Evolutionary conservation across 2,888 invertebrate genomes (phyloP).

Genomic region (Oscheius sp.): DNA sequence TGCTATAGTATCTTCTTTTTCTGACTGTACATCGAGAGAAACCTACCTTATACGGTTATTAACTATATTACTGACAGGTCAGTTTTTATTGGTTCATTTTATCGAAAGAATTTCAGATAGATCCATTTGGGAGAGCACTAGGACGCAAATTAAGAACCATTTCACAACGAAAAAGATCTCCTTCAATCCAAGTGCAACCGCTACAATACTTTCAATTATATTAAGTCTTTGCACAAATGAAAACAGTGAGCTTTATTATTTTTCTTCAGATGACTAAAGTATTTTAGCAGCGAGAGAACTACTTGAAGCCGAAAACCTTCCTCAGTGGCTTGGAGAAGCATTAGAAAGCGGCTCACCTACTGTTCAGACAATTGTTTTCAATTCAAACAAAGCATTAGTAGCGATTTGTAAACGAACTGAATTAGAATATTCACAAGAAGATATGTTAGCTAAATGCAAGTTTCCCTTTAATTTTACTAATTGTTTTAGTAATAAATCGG

Average conservation of each 20-base stretch:
- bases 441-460: background rate
- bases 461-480: too few relatives aligned
- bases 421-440: background rate
- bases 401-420: background rate
- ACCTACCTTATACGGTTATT: background rate
- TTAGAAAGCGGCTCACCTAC: background rate
- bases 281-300: background rate
- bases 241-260: background rate
- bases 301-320: background rate
- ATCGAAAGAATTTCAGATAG: background rate
- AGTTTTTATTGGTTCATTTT: background rate
- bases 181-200: background rate
- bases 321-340: slow-evolving; percentile 3
- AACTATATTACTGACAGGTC: background rate
- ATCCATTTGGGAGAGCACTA: background rate
- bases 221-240: background rate
- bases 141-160: background rate
- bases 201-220: background rate
- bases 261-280: background rate
- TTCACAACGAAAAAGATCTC: slow-evolving; percentile 7
- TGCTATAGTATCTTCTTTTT: background rate
- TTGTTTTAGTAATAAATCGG: slow-evolving; percentile 2
- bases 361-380: background rate
- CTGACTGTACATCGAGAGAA: background rate
- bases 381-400: background rate